Evolutionary conservation across 2,888 invertebrate genomes (phyloP).

Genomic region (Drosophila atroscutellata): DNA sequence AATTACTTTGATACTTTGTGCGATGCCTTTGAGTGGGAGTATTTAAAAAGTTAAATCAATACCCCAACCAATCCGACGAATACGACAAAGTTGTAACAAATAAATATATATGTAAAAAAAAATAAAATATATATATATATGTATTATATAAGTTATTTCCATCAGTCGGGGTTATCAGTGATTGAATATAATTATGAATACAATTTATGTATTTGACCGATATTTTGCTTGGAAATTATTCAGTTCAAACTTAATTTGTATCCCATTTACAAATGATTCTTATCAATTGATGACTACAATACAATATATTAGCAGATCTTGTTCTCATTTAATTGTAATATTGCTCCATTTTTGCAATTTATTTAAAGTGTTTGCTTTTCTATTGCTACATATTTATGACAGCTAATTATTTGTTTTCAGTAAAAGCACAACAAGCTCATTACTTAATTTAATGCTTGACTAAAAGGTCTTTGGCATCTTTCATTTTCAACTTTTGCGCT

Average conservation of each 20-base stretch:
- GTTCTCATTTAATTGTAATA: neutral
- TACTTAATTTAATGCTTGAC: neutral
- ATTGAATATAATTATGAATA: neutral
- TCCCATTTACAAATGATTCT: neutral
- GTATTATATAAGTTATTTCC: too few species aligned
- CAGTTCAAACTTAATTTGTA: too few species aligned
- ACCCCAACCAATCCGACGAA: neutral
- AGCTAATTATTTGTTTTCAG: neutral
- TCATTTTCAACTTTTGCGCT: constrained; percentile 7
- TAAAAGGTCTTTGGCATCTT: neutral
- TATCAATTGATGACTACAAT: neutral
- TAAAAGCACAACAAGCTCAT: neutral
- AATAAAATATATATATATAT: too few species aligned
- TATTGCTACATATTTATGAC: neutral
- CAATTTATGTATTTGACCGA: neutral
- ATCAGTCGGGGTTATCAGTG: neutral
- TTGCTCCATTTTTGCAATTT: neutral
- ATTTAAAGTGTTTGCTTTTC: neutral
- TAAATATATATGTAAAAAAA: neutral
- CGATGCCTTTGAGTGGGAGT: constrained; percentile 14
- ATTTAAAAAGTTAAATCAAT: constrained; percentile 29
- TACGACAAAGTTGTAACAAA: neutral
- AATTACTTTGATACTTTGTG: constrained; percentile 17
- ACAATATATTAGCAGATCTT: neutral
- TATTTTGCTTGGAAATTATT: neutral